Percentiles rank a stretch among this genome's conserved stretches.
Conservation (phyloP, 1,140 invertebrate species). For the Formica selysi region DNA sequence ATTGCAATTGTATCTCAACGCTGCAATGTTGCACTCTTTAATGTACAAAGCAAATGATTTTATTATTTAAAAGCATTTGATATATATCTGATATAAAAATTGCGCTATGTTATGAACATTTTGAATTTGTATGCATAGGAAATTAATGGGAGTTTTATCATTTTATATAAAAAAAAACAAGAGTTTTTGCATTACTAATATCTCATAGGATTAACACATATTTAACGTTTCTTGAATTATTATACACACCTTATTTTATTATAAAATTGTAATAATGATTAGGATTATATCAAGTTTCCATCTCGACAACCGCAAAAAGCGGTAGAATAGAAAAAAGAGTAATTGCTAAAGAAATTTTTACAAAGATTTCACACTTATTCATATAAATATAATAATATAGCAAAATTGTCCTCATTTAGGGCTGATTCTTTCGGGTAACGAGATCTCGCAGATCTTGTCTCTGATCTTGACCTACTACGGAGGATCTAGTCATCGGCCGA, state of each 20-base stretch:
- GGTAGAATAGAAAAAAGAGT: not conserved
- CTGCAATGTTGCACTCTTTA: not conserved
- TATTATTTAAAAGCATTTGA: constrained; percentile 3
- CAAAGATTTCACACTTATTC: not conserved
- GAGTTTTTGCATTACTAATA: not conserved
- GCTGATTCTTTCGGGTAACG: constrained; percentile 90
- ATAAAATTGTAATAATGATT: too few species aligned
- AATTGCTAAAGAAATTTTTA: not conserved
- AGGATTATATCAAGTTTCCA: too few species aligned
- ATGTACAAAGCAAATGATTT: not conserved
- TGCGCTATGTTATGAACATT: not conserved
- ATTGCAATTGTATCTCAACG: not conserved
- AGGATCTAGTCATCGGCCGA: constrained; percentile 88
- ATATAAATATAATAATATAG: not conserved
- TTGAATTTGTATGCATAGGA: not conserved
- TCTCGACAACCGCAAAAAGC: not conserved
- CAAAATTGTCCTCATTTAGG: constrained; percentile 82
- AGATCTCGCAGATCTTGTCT: constrained; percentile 90
- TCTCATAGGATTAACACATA: not conserved
- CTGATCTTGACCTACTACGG: constrained; percentile 88
- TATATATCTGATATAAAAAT: constrained; percentile 1
- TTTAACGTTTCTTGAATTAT: too few species aligned
- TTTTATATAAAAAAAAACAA: not conserved
- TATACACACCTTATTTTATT: too few species aligned
- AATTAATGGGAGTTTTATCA: not conserved